These are phyloP conservation scores for Drosophila mercatorum DNA, from an alignment of 2,888 invertebrate species.

Conservation along the genomic window DNA sequence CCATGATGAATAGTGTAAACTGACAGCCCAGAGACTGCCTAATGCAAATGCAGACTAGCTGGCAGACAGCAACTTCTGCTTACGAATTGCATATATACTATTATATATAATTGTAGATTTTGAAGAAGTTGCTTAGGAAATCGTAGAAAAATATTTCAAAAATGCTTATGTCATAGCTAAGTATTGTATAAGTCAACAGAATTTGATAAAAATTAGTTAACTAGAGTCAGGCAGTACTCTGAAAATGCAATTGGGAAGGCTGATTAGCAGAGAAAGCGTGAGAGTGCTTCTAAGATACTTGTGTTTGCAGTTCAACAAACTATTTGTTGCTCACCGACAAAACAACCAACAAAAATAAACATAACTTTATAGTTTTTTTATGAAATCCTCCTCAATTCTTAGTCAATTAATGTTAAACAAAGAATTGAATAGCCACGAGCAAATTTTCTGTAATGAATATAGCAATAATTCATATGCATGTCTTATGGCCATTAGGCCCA, in stretches of 20 bases:
- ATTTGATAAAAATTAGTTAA: background rate
- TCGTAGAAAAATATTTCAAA: background rate
- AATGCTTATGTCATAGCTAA: background rate
- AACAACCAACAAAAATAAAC: too few relatives aligned
- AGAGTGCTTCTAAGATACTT: too few relatives aligned
- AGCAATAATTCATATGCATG: background rate
- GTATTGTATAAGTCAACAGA: background rate
- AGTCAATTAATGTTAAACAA: background rate
- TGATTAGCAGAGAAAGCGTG: too few relatives aligned
- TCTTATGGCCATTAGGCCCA: background rate
- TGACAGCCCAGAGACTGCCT: background rate
- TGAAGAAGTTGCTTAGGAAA: too few relatives aligned
- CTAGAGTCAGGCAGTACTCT: background rate
- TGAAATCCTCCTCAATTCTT: too few relatives aligned
- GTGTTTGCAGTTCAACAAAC: too few relatives aligned
- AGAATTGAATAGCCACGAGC: background rate
- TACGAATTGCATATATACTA: background rate
- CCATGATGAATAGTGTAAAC: conserved; percentile 33
- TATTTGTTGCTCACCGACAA: too few relatives aligned
- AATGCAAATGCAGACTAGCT: background rate
- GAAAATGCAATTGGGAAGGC: too few relatives aligned
- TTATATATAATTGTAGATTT: background rate
- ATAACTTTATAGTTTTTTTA: too few relatives aligned
- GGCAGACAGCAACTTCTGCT: background rate
- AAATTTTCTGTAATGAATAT: background rate